Evolutionary conservation across 2,113 vertebrate species (phyloP).

Genomic region (Eonycteris spelaea): DNA sequence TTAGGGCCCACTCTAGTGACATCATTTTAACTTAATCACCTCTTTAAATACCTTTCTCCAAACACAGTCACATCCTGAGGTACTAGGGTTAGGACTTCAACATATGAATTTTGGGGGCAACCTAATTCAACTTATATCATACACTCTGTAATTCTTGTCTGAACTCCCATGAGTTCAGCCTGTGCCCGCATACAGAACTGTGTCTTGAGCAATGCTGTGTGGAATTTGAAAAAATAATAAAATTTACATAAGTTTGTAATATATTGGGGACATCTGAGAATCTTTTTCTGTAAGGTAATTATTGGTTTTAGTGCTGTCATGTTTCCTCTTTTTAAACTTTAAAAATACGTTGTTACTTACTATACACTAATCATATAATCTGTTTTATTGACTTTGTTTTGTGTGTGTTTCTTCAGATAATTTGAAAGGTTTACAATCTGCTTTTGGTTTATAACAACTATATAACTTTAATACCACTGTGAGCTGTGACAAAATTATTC

Average conservation of each 20-base stretch:
- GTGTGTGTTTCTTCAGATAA: not conserved
- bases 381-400: constrained; percentile 16
- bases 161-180: not conserved
- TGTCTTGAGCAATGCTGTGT: not conserved
- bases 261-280: not conserved
- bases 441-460: not conserved
- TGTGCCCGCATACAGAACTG: not conserved
- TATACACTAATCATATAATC: not conserved
- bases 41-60: not conserved
- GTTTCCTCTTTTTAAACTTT: not conserved
- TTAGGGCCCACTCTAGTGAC: not conserved
- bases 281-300: not conserved
- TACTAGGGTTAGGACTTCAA: not conserved
- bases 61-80: not conserved
- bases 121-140: not conserved
- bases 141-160: not conserved
- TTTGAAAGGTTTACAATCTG: constrained; percentile 23
- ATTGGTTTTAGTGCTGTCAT: constrained; percentile 12
- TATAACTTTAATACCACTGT: not conserved
- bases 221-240: not conserved
- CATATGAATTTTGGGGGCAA: not conserved
- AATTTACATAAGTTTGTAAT: not conserved
- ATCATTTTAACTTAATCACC: not conserved
- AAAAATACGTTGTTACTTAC: not conserved
- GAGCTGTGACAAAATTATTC: not conserved